Percentiles rank a stretch among this genome's conserved stretches.
These are phyloP conservation scores for Drosophila trapezifrons DNA, from an alignment of 1,140 invertebrate species.

Conservation along the genomic window DNA sequence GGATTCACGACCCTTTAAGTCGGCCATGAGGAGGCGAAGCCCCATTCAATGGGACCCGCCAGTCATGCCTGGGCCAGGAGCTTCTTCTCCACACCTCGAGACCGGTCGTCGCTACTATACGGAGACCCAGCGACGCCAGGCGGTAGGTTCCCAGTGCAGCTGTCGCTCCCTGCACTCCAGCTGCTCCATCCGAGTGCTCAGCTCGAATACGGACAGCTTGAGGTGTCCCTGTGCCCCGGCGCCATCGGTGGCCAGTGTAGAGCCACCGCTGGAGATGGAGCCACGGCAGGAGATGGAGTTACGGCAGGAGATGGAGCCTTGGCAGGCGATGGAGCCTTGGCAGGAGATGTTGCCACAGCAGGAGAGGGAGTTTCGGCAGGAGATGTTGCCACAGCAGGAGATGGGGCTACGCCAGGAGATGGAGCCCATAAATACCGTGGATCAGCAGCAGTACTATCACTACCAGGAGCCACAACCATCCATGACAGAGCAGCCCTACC, in stretches of 20 bases:
- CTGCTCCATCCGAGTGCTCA: constrained; percentile 12
- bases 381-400: too few relatives aligned
- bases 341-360: too few relatives aligned
- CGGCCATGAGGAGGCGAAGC: neutral
- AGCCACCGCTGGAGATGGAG: neutral
- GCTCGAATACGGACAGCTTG: constrained; percentile 27
- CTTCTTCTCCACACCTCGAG: neutral
- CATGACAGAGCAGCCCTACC: neutral
- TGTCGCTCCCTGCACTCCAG: constrained; percentile 15
- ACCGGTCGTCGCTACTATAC: constrained; percentile 30
- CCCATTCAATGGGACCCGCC: neutral
- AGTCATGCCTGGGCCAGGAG: too few relatives aligned
- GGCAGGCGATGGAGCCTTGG: too few relatives aligned
- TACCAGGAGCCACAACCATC: neutral
- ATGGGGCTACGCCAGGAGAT: too few relatives aligned
- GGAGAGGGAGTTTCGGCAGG: too few relatives aligned
- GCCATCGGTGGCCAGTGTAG: constrained; percentile 22
- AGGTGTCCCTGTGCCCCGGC: constrained; percentile 26
- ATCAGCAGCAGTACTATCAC: neutral
- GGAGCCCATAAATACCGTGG: too few relatives aligned
- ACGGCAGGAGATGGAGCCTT: neutral
- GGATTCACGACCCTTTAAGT: neutral
- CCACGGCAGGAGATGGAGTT: neutral
- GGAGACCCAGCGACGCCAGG: constrained; percentile 8
- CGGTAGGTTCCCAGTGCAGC: neutral